Base-by-base conservation (phyloP, 64 coral and sea anemone genomes). In the Actinia equina region DNA sequence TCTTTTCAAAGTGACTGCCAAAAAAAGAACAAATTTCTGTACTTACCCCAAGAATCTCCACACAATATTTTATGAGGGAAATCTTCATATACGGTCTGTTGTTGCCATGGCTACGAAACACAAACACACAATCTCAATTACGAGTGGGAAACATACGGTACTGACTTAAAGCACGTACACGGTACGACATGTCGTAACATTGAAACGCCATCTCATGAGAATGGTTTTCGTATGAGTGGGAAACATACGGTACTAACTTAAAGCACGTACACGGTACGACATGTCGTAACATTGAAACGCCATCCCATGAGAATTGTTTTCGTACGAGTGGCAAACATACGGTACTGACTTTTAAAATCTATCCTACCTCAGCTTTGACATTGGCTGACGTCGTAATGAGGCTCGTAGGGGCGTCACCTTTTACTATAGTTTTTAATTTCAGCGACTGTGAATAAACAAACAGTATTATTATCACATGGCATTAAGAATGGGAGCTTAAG, bases 41-140 rank as follows among this genome's bases (percentile, higher is more conserved):
- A 89, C 77, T 79, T 82, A 98, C 96, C 96, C 96, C 96, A 98
- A 3, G 93, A 92, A 91, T 98, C 96, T 30, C 96, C 96, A 56
- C 96, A 98, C 64, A 89, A 61, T 71, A 98, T 92, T 54, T 93
- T 94, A 37, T 86, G 59, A 22, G 96, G 90, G 65, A 98, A 98
- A 89, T 98, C 85, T 64, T 98, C 93, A 51, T 87, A 98, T 44
- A 98, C 79, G 56, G 88, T 92, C 77, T 95, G 93, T 19, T 91
- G 93, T 55, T 91, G 79, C 96, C 96, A 98, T 54, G 96, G 96
- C 96, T 98, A 82, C 25, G 17, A 55, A 82, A 45, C 27, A 58
- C 27, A 79, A 27, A 82, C 26, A 64, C 6, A 84, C 9, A 15
- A 46, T 64, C n/a, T 26, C 42, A 44, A 13, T 16, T 26, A 58